These are phyloP conservation scores for Erpetoichthys calabaricus DNA, from an alignment of 2,797 vertebrate genomes.

Conservation along the genomic window DNA sequence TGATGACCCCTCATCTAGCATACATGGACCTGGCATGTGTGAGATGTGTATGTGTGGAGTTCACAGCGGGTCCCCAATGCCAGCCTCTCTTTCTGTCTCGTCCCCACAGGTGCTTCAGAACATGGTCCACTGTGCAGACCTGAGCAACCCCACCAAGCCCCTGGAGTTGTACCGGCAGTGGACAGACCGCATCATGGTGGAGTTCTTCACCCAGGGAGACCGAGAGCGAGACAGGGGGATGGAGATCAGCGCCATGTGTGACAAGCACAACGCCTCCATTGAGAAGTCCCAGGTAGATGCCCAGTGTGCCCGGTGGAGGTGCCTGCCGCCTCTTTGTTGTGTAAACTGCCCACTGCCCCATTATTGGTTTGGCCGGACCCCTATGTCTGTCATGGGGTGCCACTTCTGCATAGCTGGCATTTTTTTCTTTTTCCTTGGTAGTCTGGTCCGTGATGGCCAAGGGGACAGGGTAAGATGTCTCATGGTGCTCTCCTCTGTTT, in stretches of 20 bases:
- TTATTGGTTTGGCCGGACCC: too few species aligned
- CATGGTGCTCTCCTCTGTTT: conserved; percentile 1
- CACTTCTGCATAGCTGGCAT: background rate
- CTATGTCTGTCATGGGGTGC: background rate
- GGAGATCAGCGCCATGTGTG: conserved; percentile 91
- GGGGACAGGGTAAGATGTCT: background rate
- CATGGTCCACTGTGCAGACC: conserved; percentile 83
- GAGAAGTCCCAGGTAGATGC: conserved; percentile 73
- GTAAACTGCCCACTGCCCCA: too few species aligned
- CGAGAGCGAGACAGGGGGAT: conserved; percentile 72
- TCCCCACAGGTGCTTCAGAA: conserved; percentile 71
- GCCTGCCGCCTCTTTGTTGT: too few species aligned
- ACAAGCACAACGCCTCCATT: conserved; percentile 78
- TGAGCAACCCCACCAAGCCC: conserved; percentile 86
- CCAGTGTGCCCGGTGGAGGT: background rate
- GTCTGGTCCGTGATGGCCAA: background rate
- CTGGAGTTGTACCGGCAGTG: conserved; percentile 76
- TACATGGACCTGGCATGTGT: too few species aligned
- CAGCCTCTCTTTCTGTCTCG: background rate
- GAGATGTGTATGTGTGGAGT: too few species aligned
- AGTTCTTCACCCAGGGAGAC: conserved; percentile 81
- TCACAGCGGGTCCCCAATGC: background rate
- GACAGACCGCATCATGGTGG: conserved; percentile 79
- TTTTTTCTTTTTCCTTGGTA: background rate
- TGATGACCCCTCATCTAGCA: too few species aligned